A percentile compares a stretch with the other conserved stretches of the same genome.
phyloP scores from a whole-genome alignment of 1,140 invertebrate genomes.

The Drusus annulatus region DNA sequence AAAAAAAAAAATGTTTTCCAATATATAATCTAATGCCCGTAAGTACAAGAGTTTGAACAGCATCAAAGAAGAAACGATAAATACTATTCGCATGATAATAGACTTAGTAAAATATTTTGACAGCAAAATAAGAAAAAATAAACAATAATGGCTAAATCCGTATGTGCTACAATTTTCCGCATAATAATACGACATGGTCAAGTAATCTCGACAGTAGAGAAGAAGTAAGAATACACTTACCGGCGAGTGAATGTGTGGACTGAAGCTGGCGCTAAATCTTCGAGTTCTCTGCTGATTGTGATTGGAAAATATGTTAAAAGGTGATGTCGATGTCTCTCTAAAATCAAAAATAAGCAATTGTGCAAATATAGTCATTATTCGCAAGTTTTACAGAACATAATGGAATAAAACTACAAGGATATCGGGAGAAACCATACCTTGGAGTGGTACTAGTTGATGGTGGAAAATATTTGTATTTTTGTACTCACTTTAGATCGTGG shows the following conservation, averaged over 20 bases:
- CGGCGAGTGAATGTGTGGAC: conserved; percentile 73
- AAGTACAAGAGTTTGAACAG: too few relatives aligned
- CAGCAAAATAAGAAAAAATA: too few relatives aligned
- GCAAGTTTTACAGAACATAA: neutral
- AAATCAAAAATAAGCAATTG: conserved; percentile 54
- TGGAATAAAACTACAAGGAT: neutral
- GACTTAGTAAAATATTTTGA: too few relatives aligned
- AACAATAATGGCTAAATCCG: too few relatives aligned
- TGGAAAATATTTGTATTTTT: conserved; percentile 63
- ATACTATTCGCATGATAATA: too few relatives aligned
- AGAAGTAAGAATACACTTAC: conserved; percentile 63
- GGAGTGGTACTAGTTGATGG: conserved; percentile 67
- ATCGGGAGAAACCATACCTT: conserved; percentile 62
- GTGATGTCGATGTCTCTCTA: conserved; percentile 66
- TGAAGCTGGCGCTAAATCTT: conserved; percentile 89
- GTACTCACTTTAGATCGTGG: too few relatives aligned
- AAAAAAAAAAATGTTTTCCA: too few relatives aligned
- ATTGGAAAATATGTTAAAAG: conserved; percentile 68
- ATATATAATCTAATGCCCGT: too few relatives aligned
- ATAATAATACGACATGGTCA: too few relatives aligned
- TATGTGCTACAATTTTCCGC: too few relatives aligned
- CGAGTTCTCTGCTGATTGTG: conserved; percentile 74
- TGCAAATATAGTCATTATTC: too few relatives aligned
- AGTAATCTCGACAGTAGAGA: neutral
- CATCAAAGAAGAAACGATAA: too few relatives aligned